These are phyloP conservation scores for Episyrphus balteatus DNA, from an alignment of 1,140 invertebrate genomes.

Conservation along the genomic window DNA sequence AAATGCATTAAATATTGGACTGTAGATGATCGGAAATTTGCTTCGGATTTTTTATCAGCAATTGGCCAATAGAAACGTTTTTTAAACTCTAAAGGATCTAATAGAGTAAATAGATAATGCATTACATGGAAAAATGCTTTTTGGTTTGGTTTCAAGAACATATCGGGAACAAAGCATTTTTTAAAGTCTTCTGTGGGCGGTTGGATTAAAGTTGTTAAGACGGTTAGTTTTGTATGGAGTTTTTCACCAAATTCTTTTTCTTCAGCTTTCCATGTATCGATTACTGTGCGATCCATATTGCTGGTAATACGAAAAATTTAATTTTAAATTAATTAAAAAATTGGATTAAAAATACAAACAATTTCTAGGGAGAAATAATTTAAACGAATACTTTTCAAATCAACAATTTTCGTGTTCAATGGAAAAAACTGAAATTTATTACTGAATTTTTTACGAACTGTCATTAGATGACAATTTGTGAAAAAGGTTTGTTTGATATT, in stretches of 20 bases:
- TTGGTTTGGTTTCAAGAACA: conserved; percentile 43
- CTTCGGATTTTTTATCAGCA: conserved; percentile 38
- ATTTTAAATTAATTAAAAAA: no score
- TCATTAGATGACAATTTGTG: no score
- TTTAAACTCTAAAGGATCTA: conserved; percentile 37
- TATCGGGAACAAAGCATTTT: conserved; percentile 30
- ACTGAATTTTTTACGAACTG: no score
- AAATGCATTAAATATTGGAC: conserved; percentile 29
- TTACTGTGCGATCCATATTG: conserved; percentile 25
- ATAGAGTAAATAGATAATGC: conserved; percentile 37
- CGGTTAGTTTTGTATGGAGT: conserved; percentile 18
- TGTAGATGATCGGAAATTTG: conserved; percentile 34
- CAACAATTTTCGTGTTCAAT: no score
- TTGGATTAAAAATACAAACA: no score
- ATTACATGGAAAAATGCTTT: conserved; percentile 40
- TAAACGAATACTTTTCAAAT: no score
- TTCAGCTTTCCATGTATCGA: conserved; percentile 27
- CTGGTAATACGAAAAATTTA: no score
- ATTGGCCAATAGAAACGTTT: conserved; percentile 40
- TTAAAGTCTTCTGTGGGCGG: conserved; percentile 21
- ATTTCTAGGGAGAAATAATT: no score
- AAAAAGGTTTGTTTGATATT: no score
- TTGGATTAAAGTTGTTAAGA: conserved; percentile 16
- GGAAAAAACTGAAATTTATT: no score
- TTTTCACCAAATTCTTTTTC: conserved; percentile 28